Conservation (phyloP, 92 coral and sea anemone species). For the Anthopleura xanthogrammica region DNA sequence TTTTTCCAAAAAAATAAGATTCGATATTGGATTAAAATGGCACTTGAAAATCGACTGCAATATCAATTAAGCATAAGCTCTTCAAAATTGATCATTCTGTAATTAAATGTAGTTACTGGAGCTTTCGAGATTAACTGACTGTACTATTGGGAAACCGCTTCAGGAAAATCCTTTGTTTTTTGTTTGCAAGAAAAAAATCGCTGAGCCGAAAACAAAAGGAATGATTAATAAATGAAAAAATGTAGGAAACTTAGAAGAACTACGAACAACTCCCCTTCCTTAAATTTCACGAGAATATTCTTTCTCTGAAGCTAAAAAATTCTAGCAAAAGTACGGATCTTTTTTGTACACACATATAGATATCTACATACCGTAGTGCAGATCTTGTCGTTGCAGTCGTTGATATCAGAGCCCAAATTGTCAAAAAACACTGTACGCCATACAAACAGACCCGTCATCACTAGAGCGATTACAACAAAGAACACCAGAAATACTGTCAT, state of each 20-base stretch:
- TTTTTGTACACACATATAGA: not conserved
- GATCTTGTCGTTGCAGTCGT: constrained; percentile 24
- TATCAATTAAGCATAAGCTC: constrained; percentile 29
- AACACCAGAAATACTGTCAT: constrained; percentile 54
- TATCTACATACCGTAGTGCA: constrained; percentile 32
- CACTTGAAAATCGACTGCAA: constrained; percentile 26
- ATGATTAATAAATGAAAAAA: not conserved
- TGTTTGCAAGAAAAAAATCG: not conserved
- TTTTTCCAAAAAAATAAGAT: constrained; percentile 4
- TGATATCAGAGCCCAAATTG: not conserved
- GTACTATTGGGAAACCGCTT: constrained; percentile 10
- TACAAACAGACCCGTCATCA: constrained; percentile 82
- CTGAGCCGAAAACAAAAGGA: not conserved
- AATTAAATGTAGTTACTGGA: constrained; percentile 3
- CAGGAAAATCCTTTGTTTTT: not conserved
- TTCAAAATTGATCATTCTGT: constrained; percentile 18
- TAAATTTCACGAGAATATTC: not conserved
- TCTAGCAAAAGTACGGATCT: not conserved
- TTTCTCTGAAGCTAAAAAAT: not conserved
- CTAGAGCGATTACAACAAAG: constrained; percentile 65
- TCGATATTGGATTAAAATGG: constrained; percentile 2
- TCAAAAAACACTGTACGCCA: constrained; percentile 68
- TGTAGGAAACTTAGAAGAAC: not conserved
- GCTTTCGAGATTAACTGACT: constrained; percentile 8
- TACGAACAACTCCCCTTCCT: not conserved